Conservation (phyloP, 2,797 vertebrate species). For the Holocentrus rufus region DNA sequence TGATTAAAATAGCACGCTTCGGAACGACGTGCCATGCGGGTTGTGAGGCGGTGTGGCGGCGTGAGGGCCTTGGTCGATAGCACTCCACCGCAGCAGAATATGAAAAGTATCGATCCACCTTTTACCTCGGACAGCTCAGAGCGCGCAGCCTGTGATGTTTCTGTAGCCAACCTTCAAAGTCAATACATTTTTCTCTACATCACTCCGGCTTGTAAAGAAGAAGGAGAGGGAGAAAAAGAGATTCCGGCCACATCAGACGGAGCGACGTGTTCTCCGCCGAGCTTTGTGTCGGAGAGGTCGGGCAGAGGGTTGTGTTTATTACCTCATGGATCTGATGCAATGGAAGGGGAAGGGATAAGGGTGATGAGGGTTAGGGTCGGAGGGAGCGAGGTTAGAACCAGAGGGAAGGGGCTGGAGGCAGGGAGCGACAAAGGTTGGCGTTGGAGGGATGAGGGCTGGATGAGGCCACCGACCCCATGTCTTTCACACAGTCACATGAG, state of each 20-base stretch:
- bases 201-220: conserved; percentile 70
- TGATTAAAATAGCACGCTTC: conserved; percentile 75
- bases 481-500: conserved; percentile 47
- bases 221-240: conserved; percentile 59
- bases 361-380: conserved; percentile 50
- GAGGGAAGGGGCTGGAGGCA: conserved; percentile 49
- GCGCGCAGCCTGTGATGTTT: conserved; percentile 76
- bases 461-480: conserved; percentile 45
- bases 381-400: conserved; percentile 52
- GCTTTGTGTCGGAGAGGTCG: conserved; percentile 67
- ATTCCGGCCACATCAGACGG: conserved; percentile 67
- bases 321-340: conserved; percentile 54
- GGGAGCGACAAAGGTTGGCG: conserved; percentile 21
- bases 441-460: conserved; percentile 37
- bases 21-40: conserved; percentile 42
- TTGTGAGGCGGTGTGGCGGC: conserved; percentile 59
- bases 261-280: conserved; percentile 50
- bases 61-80: conserved; percentile 78
- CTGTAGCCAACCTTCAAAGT: conserved; percentile 77
- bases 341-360: conserved; percentile 29
- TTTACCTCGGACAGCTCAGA: conserved; percentile 76
- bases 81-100: conserved; percentile 76
- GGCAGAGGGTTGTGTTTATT: conserved; percentile 61
- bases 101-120: conserved; percentile 83
- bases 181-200: conserved; percentile 74